Conservation (phyloP, 2,113 vertebrate species). For the Spea bombifrons region DNA sequence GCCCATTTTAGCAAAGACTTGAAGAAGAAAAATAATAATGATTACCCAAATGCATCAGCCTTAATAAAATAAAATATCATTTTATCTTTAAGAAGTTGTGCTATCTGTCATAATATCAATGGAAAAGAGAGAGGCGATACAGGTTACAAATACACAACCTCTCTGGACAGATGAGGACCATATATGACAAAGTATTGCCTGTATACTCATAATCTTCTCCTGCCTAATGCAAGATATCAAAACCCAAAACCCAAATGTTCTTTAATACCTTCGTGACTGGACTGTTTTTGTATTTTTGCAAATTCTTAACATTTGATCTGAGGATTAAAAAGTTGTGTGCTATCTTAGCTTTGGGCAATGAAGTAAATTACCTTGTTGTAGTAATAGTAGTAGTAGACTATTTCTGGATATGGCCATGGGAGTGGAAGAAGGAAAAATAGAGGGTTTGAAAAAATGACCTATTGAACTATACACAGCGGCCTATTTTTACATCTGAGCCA, state of each 20-base stretch:
- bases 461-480: not conserved
- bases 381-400: not conserved
- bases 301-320: conserved; percentile 2
- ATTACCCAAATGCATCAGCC: not conserved
- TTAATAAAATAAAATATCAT: not conserved
- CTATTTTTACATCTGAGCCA: conserved; percentile 47
- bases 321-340: conserved; percentile 14
- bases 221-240: not conserved
- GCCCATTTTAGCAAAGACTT: too few relatives aligned
- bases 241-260: conserved; percentile 5
- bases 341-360: conserved; percentile 1
- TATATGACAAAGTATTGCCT: not conserved
- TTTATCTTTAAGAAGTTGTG: not conserved
- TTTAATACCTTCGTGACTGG: not conserved
- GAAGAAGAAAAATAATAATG: not conserved
- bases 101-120: not conserved
- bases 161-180: conserved; percentile 1
- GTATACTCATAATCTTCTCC: not conserved
- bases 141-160: conserved; percentile 8
- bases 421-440: conserved; percentile 6
- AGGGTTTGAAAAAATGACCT: conserved; percentile 15
- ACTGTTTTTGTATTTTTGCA: not conserved
- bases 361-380: not conserved
- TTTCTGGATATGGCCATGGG: conserved; percentile 19
- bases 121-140: not conserved